Conservation (phyloP, 2,113 vertebrate species). For the Lepus americanus region DNA sequence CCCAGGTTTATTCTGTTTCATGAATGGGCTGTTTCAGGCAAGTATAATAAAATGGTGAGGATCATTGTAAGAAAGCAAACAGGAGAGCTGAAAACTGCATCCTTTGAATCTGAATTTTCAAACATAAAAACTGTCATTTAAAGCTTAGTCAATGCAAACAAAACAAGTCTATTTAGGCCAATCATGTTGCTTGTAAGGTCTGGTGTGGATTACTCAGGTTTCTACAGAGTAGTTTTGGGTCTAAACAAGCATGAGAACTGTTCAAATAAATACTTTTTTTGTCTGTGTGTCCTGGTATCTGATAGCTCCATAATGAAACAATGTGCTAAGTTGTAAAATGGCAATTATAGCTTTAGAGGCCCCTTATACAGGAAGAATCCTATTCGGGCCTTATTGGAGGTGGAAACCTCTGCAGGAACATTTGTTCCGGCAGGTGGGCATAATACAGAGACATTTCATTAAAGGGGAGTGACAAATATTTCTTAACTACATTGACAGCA, state of each 20-base stretch:
- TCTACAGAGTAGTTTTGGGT: background rate
- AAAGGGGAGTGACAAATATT: background rate
- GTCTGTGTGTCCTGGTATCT: background rate
- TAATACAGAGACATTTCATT: background rate
- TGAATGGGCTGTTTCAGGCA: background rate
- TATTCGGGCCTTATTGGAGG: background rate
- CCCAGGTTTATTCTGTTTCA: background rate
- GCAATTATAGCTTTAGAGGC: background rate
- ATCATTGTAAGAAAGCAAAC: background rate
- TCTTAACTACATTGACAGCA: background rate
- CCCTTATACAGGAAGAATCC: background rate
- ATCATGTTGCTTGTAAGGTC: background rate
- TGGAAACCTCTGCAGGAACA: background rate
- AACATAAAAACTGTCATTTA: constrained; percentile 11
- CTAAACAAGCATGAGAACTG: background rate
- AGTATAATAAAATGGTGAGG: background rate
- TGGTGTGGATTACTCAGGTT: background rate
- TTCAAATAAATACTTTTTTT: background rate
- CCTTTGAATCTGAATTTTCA: background rate
- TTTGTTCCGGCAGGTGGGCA: background rate
- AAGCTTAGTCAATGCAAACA: background rate
- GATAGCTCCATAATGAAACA: constrained; percentile 4
- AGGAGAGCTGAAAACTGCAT: background rate
- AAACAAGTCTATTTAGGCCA: background rate
- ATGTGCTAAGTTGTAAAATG: background rate